Conservation (phyloP, 2,888 invertebrate genomes). For the Strigamia maritima region DNA sequence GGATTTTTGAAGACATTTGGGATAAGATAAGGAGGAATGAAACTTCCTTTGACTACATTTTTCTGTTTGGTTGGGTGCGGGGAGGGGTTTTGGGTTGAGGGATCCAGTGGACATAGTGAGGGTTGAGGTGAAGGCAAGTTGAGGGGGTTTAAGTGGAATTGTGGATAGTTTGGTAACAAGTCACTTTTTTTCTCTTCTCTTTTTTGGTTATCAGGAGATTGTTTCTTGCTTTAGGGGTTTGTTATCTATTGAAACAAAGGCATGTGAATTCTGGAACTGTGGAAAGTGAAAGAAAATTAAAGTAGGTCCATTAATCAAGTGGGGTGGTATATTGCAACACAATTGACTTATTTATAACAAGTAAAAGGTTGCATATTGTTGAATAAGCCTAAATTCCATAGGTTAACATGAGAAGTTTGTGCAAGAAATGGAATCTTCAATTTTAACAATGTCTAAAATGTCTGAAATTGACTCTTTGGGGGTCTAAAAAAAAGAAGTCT, state of each 20-base stretch:
- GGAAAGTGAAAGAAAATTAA: background rate
- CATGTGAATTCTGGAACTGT: background rate
- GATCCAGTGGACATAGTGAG: background rate
- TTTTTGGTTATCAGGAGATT: background rate
- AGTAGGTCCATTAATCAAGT: background rate
- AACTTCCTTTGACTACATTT: background rate
- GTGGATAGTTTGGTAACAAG: background rate
- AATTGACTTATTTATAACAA: background rate
- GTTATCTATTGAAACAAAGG: background rate
- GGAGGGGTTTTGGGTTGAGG: background rate
- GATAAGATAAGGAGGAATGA: constrained; percentile 11
- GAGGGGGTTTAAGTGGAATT: background rate
- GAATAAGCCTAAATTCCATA: background rate
- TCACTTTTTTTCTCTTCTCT: background rate
- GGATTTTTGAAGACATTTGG: constrained; percentile 21
- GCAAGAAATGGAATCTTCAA: too few species aligned
- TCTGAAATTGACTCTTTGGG: too few species aligned
- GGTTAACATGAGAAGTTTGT: too few species aligned
- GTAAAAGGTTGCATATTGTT: too few species aligned
- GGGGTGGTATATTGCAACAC: background rate
- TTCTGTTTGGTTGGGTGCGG: background rate
- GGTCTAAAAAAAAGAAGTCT: background rate
- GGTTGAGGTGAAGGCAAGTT: background rate
- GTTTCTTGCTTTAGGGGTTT: background rate
- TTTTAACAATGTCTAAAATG: too few species aligned